Conservation (phyloP, 2,797 vertebrate genomes). For the Parambassis ranga region DNA sequence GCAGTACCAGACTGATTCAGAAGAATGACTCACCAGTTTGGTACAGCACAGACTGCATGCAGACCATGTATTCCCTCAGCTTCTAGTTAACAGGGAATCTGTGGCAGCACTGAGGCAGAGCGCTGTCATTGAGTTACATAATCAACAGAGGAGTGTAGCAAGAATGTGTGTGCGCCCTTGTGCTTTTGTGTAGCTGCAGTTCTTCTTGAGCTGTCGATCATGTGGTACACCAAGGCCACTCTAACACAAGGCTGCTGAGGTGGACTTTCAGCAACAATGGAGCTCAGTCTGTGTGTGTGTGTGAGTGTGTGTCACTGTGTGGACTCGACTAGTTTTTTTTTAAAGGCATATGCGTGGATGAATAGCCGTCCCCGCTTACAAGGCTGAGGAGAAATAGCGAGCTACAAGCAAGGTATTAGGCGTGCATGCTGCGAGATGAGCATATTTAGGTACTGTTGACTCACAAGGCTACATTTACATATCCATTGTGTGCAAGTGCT, state of each 20-base stretch:
- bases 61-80: slow-evolving; percentile 69
- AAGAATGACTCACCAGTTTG: slow-evolving; percentile 74
- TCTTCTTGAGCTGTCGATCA: slow-evolving; percentile 69
- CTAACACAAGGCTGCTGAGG: slow-evolving; percentile 68
- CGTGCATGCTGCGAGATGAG: slow-evolving; percentile 43
- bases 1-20: slow-evolving; percentile 59
- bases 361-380: slow-evolving; percentile 26
- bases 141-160: slow-evolving; percentile 67
- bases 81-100: slow-evolving; percentile 75
- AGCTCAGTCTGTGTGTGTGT: slow-evolving; percentile 22
- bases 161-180: slow-evolving; percentile 17
- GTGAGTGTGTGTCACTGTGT: background rate
- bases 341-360: slow-evolving; percentile 31
- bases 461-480: slow-evolving; percentile 57
- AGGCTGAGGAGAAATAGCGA: slow-evolving; percentile 21
- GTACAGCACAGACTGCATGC: slow-evolving; percentile 63
- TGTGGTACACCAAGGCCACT: slow-evolving; percentile 65
- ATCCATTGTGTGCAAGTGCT: slow-evolving; percentile 17
- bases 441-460: slow-evolving; percentile 51
- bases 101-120: slow-evolving; percentile 73
- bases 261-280: slow-evolving; percentile 70
- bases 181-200: slow-evolving; percentile 48
- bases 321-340: slow-evolving; percentile 18
- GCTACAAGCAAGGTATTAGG: slow-evolving; percentile 41
- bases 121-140: slow-evolving; percentile 76